Base-by-base conservation (phyloP, 2,113 vertebrate genomes). In the Pluvialis apricaria region DNA sequence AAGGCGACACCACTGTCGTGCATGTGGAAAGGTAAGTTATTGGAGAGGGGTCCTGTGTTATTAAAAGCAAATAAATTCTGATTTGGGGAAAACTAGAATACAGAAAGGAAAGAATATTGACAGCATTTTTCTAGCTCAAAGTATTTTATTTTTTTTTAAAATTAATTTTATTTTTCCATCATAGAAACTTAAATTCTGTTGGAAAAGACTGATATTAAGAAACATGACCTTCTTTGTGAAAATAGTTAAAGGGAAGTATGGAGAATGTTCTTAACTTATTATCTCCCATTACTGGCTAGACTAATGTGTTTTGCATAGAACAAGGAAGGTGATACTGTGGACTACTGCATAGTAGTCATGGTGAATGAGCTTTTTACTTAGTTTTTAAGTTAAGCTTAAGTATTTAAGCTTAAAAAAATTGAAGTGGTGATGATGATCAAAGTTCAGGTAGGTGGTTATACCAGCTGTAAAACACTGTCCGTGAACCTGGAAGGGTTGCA, bases 1-100 rank as follows among this genome's bases (percentile, higher is more conserved):
- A 97, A 98, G 99, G 31, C 95, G 99, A 58, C 99, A 99, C 86
- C 99, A 99, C 95, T 99, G 99, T 96, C 98, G 99, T 94, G 99
- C 99, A 13, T 99, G 99, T 29, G 99, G 99, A 57, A 99, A 99
- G 98, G 99, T 99, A 97, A 95, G 99, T 96, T 70, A 13, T 6
- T 45, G 52, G 13, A 31, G 84, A 52, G 34, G 17, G 26, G 6
- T n/a, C 28, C 58, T 42, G 18, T 32, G 18, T 25, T 71, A 13
- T 19, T 11, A 9, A 13, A 55, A 75, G 60, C 10, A 52, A 22
- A 25, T 5, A 1, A 29, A 9, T 19, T 73, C 45, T 80, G 11
- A 14, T 65, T 12, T 29, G 11, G 36, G 9, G 9, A 11, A 31
- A 24, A 36, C 10, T 1, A 4, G 15, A 66, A 15, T 10, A 31